phyloP scores from a whole-genome alignment of 2,888 invertebrate genomes.

The Brenthis hecate region DNA sequence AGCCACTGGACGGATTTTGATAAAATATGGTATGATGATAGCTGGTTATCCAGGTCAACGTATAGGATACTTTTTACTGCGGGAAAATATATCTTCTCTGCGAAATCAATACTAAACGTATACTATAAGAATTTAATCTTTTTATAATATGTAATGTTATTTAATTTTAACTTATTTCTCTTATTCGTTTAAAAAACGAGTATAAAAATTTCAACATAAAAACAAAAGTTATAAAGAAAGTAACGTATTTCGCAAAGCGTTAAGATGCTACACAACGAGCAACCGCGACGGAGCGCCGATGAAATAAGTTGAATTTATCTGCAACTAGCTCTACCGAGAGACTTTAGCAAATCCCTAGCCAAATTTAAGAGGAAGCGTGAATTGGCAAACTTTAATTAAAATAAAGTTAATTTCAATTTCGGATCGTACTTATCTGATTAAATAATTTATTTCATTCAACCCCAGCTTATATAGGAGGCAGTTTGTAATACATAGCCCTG shows the following conservation, averaged over 20 bases:
- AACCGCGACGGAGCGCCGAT: slow-evolving; percentile 32
- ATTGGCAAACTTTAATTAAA: slow-evolving; percentile 47
- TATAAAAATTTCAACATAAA: not conserved
- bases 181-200: too few relatives aligned
- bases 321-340: slow-evolving; percentile 39
- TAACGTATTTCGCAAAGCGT: slow-evolving; percentile 25
- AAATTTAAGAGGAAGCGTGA: slow-evolving; percentile 45
- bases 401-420: slow-evolving; percentile 45
- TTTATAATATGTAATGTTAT: too few relatives aligned
- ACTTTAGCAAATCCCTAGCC: slow-evolving; percentile 37
- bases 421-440: slow-evolving; percentile 36
- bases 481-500: slow-evolving; percentile 68
- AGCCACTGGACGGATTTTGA: too few relatives aligned
- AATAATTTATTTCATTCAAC: slow-evolving; percentile 39
- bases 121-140: too few relatives aligned
- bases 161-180: too few relatives aligned
- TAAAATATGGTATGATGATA: too few relatives aligned
- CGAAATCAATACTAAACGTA: too few relatives aligned
- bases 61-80: too few relatives aligned
- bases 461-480: slow-evolving; percentile 46
- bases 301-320: slow-evolving; percentile 41
- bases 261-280: slow-evolving; percentile 17
- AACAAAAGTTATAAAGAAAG: slow-evolving; percentile 20
- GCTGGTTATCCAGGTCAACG: too few relatives aligned
- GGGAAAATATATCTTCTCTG: too few relatives aligned